These are phyloP conservation scores for Brotula barbata DNA, from an alignment of 2,797 vertebrate genomes.

Conservation along the genomic window DNA sequence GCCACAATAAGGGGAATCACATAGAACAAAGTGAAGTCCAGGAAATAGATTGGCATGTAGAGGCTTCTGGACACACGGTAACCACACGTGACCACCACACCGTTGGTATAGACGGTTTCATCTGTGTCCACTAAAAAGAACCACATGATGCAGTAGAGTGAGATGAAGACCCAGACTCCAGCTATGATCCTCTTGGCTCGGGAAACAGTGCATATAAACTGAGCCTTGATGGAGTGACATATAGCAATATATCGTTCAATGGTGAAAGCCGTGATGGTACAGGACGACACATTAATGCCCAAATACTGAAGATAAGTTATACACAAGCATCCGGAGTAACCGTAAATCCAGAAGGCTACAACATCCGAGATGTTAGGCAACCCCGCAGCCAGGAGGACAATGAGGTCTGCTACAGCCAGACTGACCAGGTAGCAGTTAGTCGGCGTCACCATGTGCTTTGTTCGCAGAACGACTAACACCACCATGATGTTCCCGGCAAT, in stretches of 20 bases:
- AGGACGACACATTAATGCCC: constrained; percentile 88
- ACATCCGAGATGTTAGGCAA: constrained; percentile 87
- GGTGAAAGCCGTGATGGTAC: constrained; percentile 88
- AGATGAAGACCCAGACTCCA: constrained; percentile 85
- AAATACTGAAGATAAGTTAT: constrained; percentile 92
- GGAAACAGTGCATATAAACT: constrained; percentile 86
- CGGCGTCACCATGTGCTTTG: constrained; percentile 89
- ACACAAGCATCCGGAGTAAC: constrained; percentile 85
- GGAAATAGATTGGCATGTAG: constrained; percentile 89
- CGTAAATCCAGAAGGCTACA: constrained; percentile 85
- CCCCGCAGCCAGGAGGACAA: constrained; percentile 85
- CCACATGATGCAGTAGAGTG: constrained; percentile 89
- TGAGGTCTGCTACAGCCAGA: constrained; percentile 85
- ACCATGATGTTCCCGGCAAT: constrained; percentile 88
- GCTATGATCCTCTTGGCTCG: constrained; percentile 87
- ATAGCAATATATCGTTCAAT: constrained; percentile 89
- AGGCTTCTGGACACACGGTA: constrained; percentile 86
- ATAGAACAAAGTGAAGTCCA: constrained; percentile 88
- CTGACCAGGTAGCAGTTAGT: constrained; percentile 93
- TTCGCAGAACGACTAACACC: constrained; percentile 86
- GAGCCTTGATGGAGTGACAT: constrained; percentile 87
- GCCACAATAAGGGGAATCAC: constrained; percentile 82
- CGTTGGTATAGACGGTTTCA: constrained; percentile 80
- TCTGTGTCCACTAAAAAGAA: constrained; percentile 89
- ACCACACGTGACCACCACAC: constrained; percentile 83